Percentiles rank a stretch among this genome's conserved stretches.
Evolutionary conservation across 2,113 vertebrate species (phyloP).

Genomic region (Vidua chalybeata): DNA sequence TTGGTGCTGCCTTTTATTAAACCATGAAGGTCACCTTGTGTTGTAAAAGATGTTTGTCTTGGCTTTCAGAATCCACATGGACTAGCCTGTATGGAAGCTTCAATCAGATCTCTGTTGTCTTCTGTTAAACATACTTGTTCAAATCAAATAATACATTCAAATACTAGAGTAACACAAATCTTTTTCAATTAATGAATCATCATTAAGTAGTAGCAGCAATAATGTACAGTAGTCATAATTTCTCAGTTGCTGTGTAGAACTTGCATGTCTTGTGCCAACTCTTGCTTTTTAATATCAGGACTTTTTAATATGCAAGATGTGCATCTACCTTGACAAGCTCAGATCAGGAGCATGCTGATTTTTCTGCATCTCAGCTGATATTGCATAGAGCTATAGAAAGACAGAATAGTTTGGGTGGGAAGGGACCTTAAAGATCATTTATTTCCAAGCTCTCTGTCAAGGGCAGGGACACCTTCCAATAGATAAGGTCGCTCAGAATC

Average conservation of each 20-base stretch:
- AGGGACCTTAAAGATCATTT: background rate
- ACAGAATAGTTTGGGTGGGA: background rate
- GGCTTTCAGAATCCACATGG: background rate
- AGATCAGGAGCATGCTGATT: background rate
- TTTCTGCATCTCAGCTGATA: background rate
- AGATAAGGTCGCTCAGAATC: background rate
- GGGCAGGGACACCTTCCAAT: background rate
- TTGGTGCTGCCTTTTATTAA: constrained; percentile 10
- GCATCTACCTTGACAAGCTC: background rate
- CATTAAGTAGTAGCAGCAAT: background rate
- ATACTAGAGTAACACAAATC: background rate
- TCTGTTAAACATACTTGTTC: background rate
- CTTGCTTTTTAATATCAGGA: background rate
- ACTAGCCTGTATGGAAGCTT: background rate
- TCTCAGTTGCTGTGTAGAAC: background rate
- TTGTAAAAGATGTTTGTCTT: constrained; percentile 12
- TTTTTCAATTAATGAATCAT: background rate
- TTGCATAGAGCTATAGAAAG: background rate
- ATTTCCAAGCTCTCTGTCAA: background rate
- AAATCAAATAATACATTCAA: background rate
- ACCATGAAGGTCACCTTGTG: background rate
- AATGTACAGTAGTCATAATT: background rate
- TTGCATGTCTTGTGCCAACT: background rate
- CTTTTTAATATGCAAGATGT: background rate
- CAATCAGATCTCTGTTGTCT: background rate